Evolutionary conservation across 2,888 invertebrate species (phyloP).

Genomic region (Campoplex capitator): DNA sequence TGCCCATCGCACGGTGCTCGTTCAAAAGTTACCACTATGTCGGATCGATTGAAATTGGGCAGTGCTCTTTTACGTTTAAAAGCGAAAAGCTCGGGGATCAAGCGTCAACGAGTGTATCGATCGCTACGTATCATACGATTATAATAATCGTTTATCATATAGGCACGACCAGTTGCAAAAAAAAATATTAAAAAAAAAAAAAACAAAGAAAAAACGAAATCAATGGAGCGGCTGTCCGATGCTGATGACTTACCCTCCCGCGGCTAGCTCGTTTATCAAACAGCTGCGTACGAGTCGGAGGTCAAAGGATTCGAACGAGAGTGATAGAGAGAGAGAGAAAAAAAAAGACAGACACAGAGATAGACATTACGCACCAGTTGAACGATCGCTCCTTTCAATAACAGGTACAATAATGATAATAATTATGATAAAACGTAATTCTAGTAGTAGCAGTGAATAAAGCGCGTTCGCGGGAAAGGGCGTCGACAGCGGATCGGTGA

Average conservation of each 20-base stretch:
- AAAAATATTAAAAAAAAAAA: slow-evolving; percentile 31
- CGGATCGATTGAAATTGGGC: slow-evolving; percentile 12
- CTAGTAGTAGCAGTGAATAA: slow-evolving; percentile 11
- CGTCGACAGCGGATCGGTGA: slow-evolving; percentile 28
- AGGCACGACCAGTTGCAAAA: slow-evolving; percentile 53
- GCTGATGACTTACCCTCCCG: slow-evolving; percentile 90
- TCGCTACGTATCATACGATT: not conserved
- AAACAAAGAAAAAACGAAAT: slow-evolving; percentile 30
- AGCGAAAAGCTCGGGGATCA: slow-evolving; percentile 46
- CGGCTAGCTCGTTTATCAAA: slow-evolving; percentile 93
- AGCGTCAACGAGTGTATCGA: slow-evolving; percentile 39
- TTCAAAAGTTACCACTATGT: not conserved
- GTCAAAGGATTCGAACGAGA: slow-evolving; percentile 83
- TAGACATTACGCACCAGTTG: slow-evolving; percentile 80
- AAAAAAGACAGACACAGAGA: slow-evolving; percentile 84
- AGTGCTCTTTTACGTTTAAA: slow-evolving; percentile 47
- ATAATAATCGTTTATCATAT: slow-evolving; percentile 12
- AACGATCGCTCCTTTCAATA: slow-evolving; percentile 49
- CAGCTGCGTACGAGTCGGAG: slow-evolving; percentile 88
- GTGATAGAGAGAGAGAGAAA: slow-evolving; percentile 76
- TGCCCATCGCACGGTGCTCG: slow-evolving; percentile 3
- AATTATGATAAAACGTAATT: slow-evolving; percentile 41
- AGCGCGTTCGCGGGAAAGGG: slow-evolving; percentile 31
- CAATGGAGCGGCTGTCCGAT: slow-evolving; percentile 76
- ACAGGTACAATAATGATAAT: slow-evolving; percentile 54